Base-by-base conservation (phyloP, 1,140 invertebrate genomes). In the Paralvinella palmiformis region DNA sequence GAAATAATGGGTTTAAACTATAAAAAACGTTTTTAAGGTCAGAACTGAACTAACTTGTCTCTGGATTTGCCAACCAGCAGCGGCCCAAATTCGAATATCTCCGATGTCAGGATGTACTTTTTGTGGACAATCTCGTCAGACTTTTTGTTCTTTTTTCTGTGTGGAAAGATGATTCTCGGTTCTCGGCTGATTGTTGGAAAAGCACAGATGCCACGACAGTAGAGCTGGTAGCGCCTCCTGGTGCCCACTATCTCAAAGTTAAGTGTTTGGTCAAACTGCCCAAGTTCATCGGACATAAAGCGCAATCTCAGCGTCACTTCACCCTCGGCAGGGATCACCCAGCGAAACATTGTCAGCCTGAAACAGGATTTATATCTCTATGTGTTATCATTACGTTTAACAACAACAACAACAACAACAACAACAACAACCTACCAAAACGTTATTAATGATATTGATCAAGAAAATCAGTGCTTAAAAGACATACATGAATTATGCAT, bases 201-300 rank as follows among this genome's bases (percentile, higher is more conserved):
- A 6, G 78, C 72, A 71, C 80, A 82, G 20, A 80, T 69, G 36
- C 79, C 80, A 22, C 78, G 71, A 62, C 79, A 81, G 68, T 75
- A 79, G 29, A 82, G 56, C 69, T 82, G 79, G 69, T 81, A 81
- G 33, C 76, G 64, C 36, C 78, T 53, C 53, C 78, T 66, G 36
- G 79, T 80, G 20, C 77, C 78, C 29, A 78, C 68, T 53, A 82
- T 76, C 64, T 82, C 80, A 75, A 81, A 81, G 69, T 79, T 81
- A 24, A 81, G 44, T 2, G 79, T 81, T 71, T 80, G 79, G 66
- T 82, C 79, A 73, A 80, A 82, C 65, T 82, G 78, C 1, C 80
- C 80, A 2, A 81, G 70, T 58, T 80, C 77, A 44, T 80, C 76
- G 7, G 79, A 80, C 52, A 68, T 70, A 69, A 81, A 81, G 10